Percentiles rank a stretch among this genome's conserved stretches.
These are phyloP conservation scores for Erebia epiphron DNA, from an alignment of 2,888 invertebrate genomes.

Conservation along the genomic window DNA sequence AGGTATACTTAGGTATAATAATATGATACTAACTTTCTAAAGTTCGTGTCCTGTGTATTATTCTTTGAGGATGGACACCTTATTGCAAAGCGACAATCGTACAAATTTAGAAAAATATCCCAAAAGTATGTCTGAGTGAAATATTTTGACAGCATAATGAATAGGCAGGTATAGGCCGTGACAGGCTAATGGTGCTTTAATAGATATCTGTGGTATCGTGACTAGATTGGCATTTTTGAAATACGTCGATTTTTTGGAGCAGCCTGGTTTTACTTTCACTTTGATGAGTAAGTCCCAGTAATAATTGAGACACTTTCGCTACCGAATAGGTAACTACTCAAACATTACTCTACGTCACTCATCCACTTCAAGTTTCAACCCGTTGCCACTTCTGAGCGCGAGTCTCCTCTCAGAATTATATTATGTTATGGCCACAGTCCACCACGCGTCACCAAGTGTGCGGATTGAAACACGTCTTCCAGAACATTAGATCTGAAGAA, in stretches of 20 bases:
- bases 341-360: too few relatives aligned
- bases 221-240: conserved; percentile 29
- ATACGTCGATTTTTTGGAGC: not conserved
- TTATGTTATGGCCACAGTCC: too few relatives aligned
- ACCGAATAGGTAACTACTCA: not conserved
- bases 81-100: conserved; percentile 55
- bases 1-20: not conserved
- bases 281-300: not conserved
- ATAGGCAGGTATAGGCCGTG: conserved; percentile 65
- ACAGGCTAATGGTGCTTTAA: conserved; percentile 73
- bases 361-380: too few relatives aligned
- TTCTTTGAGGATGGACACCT: not conserved
- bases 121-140: conserved; percentile 64
- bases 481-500: too few relatives aligned
- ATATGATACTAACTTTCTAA: not conserved
- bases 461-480: too few relatives aligned
- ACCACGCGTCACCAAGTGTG: too few relatives aligned
- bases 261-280: conserved; percentile 16
- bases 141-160: conserved; percentile 82
- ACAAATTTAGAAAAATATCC: conserved; percentile 73
- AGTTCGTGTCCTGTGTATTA: not conserved
- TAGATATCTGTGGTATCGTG: conserved; percentile 48
- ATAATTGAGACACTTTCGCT: not conserved
- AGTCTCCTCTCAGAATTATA: too few relatives aligned
- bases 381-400: too few relatives aligned